A percentile compares a stretch with the other conserved stretches of the same genome.
phyloP scores from a whole-genome alignment of 2,113 vertebrate genomes.

The Muntiacus muntjak region DNA sequence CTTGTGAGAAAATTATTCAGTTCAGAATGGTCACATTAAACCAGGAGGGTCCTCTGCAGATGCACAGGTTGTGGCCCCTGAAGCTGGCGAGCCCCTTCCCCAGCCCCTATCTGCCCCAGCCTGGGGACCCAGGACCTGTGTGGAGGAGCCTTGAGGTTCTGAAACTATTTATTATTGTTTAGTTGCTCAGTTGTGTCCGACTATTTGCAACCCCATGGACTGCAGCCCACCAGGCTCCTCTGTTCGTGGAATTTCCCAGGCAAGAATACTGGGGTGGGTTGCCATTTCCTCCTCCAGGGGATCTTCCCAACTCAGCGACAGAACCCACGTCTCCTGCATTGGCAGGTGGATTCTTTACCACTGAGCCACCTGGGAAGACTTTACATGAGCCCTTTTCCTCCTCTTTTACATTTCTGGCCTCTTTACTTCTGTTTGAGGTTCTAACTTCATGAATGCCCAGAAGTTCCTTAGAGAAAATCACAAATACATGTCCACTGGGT shows the following conservation, averaged over 20 bases:
- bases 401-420: not conserved
- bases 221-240: not conserved
- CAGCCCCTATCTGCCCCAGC: not conserved
- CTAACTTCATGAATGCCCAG: not conserved
- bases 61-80: too few species aligned
- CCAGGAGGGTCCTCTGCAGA: not conserved
- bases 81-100: not conserved
- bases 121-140: not conserved
- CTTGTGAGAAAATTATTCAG: not conserved
- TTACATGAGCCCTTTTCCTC: fast-evolving
- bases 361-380: not conserved
- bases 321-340: not conserved
- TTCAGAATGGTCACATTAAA: not conserved
- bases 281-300: not conserved
- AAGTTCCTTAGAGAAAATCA: not conserved
- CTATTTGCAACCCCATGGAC: not conserved
- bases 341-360: not conserved
- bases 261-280: not conserved
- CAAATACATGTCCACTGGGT: not conserved
- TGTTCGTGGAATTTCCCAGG: not conserved
- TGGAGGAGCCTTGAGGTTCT: too few species aligned
- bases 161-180: not conserved
- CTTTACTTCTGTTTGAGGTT: not conserved
- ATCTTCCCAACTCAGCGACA: not conserved
- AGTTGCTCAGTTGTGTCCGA: not conserved